phyloP scores from a whole-genome alignment of 2,888 invertebrate genomes.

The Patella ulyssiponensis region DNA sequence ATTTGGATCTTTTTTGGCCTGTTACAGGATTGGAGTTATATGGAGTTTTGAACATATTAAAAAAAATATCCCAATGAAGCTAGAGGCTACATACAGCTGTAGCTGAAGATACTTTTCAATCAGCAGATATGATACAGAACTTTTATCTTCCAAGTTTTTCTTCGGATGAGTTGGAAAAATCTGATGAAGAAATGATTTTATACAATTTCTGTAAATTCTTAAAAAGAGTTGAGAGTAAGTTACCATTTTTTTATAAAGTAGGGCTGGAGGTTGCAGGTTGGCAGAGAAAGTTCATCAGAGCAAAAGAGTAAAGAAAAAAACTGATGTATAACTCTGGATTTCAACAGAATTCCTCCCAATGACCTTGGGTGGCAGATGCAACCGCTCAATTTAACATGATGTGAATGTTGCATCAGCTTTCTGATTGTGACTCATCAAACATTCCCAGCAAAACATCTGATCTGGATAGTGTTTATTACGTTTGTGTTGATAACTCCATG shows the following conservation, averaged over 20 bases:
- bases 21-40: background rate
- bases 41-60: background rate
- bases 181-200: background rate
- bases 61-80: background rate
- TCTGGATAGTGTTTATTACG: too few species aligned
- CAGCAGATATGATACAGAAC: too few species aligned
- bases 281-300: too few species aligned
- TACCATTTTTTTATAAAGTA: background rate
- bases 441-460: too few species aligned
- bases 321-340: background rate
- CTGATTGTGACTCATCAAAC: background rate
- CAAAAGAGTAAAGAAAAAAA: background rate
- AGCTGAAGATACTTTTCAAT: too few species aligned
- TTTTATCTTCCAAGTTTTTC: background rate
- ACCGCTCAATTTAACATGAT: too few species aligned
- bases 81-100: background rate
- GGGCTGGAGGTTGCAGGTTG: too few species aligned
- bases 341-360: too few species aligned
- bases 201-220: slow-evolving; percentile 5
- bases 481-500: too few species aligned
- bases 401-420: background rate
- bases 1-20: too few species aligned
- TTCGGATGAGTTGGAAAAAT: background rate
- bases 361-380: too few species aligned
- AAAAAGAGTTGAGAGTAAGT: background rate